Evolutionary conservation across 2,888 invertebrate species (phyloP).

Genomic region (Drosophila rellima): DNA sequence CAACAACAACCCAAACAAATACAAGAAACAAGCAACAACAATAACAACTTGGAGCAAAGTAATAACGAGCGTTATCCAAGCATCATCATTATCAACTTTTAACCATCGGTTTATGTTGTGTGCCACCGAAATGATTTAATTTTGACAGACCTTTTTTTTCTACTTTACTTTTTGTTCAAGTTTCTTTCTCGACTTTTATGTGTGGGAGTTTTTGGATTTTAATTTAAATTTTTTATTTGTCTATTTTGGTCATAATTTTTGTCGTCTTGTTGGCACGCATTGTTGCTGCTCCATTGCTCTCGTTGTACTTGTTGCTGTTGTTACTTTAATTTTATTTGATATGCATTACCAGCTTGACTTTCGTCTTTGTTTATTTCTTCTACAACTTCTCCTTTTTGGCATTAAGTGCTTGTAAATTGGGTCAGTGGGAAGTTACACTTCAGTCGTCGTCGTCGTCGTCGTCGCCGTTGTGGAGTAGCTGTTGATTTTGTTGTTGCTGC

Average conservation of each 20-base stretch:
- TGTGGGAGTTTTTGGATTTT: conserved; percentile 81
- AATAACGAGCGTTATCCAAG: conserved; percentile 81
- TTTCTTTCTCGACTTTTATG: conserved; percentile 81
- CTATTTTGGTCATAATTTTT: conserved; percentile 83
- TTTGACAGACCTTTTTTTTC: conserved; percentile 80
- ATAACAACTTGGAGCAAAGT: conserved; percentile 49
- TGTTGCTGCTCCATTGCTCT: conserved; percentile 63
- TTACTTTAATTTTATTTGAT: conserved; percentile 80
- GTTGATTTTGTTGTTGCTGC: conserved; percentile 26
- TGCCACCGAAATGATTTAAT: conserved; percentile 82
- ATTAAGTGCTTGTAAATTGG: conserved; percentile 83
- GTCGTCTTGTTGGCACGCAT: conserved; percentile 76
- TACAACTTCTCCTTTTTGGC: conserved; percentile 81
- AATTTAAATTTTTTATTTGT: conserved; percentile 80
- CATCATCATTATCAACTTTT: conserved; percentile 83
- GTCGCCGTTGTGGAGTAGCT: conserved; percentile 35
- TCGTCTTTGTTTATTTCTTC: conserved; percentile 82
- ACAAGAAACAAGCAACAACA: conserved; percentile 29
- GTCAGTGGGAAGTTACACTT: conserved; percentile 84
- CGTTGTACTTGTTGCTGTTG: conserved; percentile 37
- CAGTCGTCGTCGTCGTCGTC: conserved; percentile 49
- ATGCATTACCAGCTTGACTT: conserved; percentile 80
- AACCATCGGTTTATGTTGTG: conserved; percentile 83
- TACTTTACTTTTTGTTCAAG: conserved; percentile 69
- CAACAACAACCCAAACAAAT: conserved; percentile 37